These are phyloP conservation scores for Rotaria macrura DNA, from an alignment of 2,888 invertebrate species.

Conservation along the genomic window DNA sequence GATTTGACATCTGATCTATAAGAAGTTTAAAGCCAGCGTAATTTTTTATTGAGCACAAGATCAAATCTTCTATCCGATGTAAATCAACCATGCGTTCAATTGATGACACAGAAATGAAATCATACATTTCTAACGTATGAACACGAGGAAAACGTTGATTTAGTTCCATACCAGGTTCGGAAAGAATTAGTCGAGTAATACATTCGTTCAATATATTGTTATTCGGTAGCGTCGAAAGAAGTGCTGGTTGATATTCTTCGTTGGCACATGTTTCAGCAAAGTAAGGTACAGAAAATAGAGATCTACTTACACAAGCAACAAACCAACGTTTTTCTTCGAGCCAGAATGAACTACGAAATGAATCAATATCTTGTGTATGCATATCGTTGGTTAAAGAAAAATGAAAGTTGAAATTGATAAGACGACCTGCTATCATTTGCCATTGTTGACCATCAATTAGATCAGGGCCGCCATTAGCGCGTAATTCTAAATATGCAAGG, in stretches of 20 bases:
- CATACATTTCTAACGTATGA: not conserved
- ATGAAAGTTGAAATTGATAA: not conserved
- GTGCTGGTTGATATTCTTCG: not conserved
- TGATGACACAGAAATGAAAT: not conserved
- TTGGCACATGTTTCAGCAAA: not conserved
- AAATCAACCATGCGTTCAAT: not conserved
- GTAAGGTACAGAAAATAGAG: not conserved
- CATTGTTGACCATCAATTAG: not conserved
- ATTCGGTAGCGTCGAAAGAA: not conserved
- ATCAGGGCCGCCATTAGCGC: not conserved
- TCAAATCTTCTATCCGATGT: not conserved
- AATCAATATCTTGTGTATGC: not conserved
- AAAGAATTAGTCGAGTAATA: not conserved
- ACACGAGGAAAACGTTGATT: not conserved
- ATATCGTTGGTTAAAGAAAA: not conserved
- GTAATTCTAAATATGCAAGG: not conserved
- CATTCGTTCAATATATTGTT: not conserved
- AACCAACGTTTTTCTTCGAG: not conserved
- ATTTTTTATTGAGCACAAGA: not conserved
- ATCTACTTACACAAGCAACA: not conserved
- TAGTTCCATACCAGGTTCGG: not conserved
- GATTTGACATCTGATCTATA: not conserved
- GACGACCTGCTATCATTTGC: not conserved
- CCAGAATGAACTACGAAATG: not conserved
- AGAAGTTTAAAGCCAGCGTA: not conserved